Percentiles rank a stretch among this genome's conserved stretches.
phyloP scores from a whole-genome alignment of 2,888 invertebrate species.

The Clistopyga incitator region DNA sequence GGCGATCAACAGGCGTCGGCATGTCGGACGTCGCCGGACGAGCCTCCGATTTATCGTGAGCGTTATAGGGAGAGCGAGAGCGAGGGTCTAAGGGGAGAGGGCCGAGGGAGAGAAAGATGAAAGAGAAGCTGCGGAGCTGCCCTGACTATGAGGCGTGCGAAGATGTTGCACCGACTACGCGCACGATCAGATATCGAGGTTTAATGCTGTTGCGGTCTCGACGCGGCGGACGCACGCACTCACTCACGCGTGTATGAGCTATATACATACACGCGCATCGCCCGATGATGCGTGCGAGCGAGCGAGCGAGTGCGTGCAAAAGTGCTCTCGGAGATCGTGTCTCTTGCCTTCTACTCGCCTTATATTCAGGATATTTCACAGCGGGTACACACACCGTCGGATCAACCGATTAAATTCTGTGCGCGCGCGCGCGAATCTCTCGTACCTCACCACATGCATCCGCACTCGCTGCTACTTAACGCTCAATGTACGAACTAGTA shows the following conservation, averaged over 20 bases:
- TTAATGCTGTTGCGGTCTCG: constrained; percentile 60
- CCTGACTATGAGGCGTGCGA: constrained; percentile 60
- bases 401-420: constrained; percentile 62
- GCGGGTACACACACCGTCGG: constrained; percentile 57
- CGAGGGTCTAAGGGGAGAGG: constrained; percentile 7
- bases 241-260: constrained; percentile 51
- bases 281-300: constrained; percentile 53
- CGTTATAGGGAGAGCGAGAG: constrained; percentile 37
- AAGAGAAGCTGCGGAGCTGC: constrained; percentile 59
- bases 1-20: constrained; percentile 78
- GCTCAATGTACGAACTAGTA: not conserved
- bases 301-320: constrained; percentile 62
- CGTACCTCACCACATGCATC: not conserved
- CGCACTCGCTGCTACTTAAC: constrained; percentile 18
- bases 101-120: constrained; percentile 55
- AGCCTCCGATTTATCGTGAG: constrained; percentile 71
- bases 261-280: not conserved
- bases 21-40: constrained; percentile 71
- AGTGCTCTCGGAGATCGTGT: constrained; percentile 54
- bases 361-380: constrained; percentile 63
- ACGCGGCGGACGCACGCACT: constrained; percentile 64
- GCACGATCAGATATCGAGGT: constrained; percentile 67
- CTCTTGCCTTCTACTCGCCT: constrained; percentile 43
- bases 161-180: constrained; percentile 67
- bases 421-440: constrained; percentile 34